These are phyloP conservation scores for Gymnarchus niloticus DNA, from an alignment of 2,113 vertebrate species.

Conservation along the genomic window DNA sequence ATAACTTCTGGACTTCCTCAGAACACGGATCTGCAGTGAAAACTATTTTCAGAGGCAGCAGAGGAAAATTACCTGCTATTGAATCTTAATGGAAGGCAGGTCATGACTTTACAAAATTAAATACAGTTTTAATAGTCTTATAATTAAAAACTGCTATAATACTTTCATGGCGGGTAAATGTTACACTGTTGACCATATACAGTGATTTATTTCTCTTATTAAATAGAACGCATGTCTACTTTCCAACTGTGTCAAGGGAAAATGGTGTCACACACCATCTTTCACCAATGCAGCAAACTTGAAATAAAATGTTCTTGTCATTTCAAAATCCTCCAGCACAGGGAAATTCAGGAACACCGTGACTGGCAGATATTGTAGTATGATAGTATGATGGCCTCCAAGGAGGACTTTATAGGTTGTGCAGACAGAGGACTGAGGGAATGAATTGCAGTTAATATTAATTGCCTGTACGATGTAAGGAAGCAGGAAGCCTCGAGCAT, in stretches of 20 bases:
- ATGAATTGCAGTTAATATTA: not conserved
- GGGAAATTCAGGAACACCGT: not conserved
- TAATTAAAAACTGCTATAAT: constrained; percentile 44
- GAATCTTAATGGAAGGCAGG: constrained; percentile 51
- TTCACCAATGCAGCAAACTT: not conserved
- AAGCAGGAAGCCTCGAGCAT: not conserved
- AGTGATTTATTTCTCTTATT: constrained; percentile 2
- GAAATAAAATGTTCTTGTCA: not conserved
- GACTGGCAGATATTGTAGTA: not conserved
- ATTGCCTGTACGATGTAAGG: not conserved
- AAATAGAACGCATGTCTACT: not conserved
- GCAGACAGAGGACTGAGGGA: not conserved
- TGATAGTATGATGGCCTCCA: not conserved
- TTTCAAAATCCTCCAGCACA: not conserved
- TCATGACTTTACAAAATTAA: constrained; percentile 40
- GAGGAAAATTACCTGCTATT: constrained; percentile 59
- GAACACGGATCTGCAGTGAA: constrained; percentile 51
- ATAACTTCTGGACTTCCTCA: constrained; percentile 56
- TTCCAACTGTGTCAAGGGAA: not conserved
- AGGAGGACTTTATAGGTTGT: not conserved
- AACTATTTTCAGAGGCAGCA: constrained; percentile 52
- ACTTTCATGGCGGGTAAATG: not conserved
- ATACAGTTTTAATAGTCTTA: constrained; percentile 46
- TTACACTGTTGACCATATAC: not conserved
- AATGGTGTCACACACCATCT: not conserved